phyloP scores from a whole-genome alignment of 2,797 vertebrate species.

The Silurus lanzhouensis region DNA sequence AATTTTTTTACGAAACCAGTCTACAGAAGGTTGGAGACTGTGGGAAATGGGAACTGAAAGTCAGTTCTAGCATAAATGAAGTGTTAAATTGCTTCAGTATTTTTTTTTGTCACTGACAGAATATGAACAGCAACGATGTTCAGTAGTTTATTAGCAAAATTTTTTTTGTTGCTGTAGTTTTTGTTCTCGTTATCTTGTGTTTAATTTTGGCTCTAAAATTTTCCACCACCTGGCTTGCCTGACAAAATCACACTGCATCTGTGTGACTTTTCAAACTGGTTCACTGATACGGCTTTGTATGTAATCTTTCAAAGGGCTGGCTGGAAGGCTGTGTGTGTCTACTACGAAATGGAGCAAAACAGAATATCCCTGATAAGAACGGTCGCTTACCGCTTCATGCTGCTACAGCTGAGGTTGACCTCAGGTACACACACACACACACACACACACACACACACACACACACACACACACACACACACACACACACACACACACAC shows the following conservation, averaged over 20 bases:
- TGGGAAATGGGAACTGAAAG: not conserved
- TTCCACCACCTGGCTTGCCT: not conserved
- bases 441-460: too few species aligned
- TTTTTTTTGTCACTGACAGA: not conserved
- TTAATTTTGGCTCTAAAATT: not conserved
- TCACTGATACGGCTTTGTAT: slow-evolving; percentile 27
- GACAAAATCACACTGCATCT: slow-evolving; percentile 3
- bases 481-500: too few species aligned
- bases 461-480: too few species aligned
- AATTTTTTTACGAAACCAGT: too few species aligned
- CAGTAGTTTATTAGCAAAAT: not conserved
- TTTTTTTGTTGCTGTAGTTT: not conserved
- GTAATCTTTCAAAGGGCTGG: slow-evolving; percentile 77
- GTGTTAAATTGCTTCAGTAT: not conserved
- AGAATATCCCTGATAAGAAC: slow-evolving; percentile 85
- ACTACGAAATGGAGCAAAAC: slow-evolving; percentile 85
- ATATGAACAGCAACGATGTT: not conserved
- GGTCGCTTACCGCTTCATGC: slow-evolving; percentile 85
- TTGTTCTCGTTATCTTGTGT: not conserved
- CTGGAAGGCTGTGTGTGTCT: slow-evolving; percentile 86
- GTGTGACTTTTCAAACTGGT: slow-evolving; percentile 9
- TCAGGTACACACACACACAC: slow-evolving; percentile 71
- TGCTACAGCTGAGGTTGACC: slow-evolving; percentile 81
- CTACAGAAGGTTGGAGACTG: too few species aligned
- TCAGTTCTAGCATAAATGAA: not conserved